Evolutionary conservation across 2,797 vertebrate species (phyloP), one percentile per base, ranked within the genome.

Genomic region (Lithobates sylvaticus): DNA sequence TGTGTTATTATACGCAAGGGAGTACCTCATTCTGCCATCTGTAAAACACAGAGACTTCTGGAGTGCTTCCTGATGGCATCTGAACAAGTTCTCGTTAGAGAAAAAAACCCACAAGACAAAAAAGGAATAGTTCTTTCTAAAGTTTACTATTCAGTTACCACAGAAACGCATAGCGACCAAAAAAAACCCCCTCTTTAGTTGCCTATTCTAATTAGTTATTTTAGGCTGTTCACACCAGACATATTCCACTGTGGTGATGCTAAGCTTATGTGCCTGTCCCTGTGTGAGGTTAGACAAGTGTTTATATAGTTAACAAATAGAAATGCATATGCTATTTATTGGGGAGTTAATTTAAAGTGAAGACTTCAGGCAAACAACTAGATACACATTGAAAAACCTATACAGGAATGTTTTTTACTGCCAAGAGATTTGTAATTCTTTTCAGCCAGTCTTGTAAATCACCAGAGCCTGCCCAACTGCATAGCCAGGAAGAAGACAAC

Each of bases 31-130:
- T 75, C 72, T 50, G 72, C 21, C 42, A 39, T 75, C 23, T 47
- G 23, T n/a, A 75, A 26, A 75, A 75, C 36, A 75, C 65, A 44
- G 72, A 39, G 21, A 39, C 39, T n/a, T 47, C 72, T 75, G 72
- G 39, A 75, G 72, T 75, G 42, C 42, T 75, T 47, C 36, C 70
- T 72, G 72, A 75, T 42, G 26, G 72, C 72, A 42, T 75, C 42
- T 75, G 39, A 50, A 75, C 39, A 75, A 75, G 70, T 27, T 61
- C 16, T 54, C 6, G 16, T 54, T 54, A 71, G 15, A 34, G 10
- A 36, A 71, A 71, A 71, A 71, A 50, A 18, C 2, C 1, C 47
- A 70, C 10, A 70, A 70, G 6, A 15, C 10, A 75, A 29, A n/a
- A n/a, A 26, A 10, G 23, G n/a, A n/a, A 65, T n/a, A 65, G 58